Conservation (phyloP, 2,113 vertebrate species). For the Pedetes capensis region DNA sequence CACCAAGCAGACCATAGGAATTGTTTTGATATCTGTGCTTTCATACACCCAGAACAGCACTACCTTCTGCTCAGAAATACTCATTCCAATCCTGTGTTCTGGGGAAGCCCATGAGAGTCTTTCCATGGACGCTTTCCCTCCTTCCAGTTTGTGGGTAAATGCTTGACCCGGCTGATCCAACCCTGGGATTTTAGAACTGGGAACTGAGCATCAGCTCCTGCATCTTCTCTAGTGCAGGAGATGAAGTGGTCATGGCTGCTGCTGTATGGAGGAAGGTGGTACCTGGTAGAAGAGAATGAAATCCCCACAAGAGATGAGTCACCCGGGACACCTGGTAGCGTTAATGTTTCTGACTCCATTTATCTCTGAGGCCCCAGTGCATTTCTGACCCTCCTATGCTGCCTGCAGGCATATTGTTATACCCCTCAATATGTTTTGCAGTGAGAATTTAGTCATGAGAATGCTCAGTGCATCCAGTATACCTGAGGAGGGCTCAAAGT, state of each 20-base stretch:
- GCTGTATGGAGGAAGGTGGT: neutral
- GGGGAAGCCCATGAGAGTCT: neutral
- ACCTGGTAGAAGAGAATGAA: neutral
- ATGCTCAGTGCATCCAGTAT: neutral
- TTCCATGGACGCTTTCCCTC: rapidly evolving
- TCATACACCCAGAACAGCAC: neutral
- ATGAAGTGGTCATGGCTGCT: neutral
- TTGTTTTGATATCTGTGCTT: neutral
- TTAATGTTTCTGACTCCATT: neutral
- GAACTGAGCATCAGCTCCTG: neutral
- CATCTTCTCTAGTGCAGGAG: neutral
- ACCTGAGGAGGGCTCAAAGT: neutral
- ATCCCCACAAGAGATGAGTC: neutral
- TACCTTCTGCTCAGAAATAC: neutral
- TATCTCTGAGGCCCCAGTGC: neutral
- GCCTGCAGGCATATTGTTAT: neutral
- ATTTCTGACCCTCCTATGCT: neutral
- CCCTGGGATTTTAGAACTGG: neutral
- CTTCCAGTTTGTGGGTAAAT: neutral
- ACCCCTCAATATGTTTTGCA: neutral
- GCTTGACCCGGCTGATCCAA: neutral
- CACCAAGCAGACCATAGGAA: neutral
- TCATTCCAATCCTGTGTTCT: neutral
- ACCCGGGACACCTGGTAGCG: neutral
- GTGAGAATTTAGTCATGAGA: neutral